Percentiles rank a stretch among this genome's conserved stretches.
These are phyloP conservation scores for Saturnia pavonia DNA, from an alignment of 2,888 invertebrate genomes.

Conservation along the genomic window DNA sequence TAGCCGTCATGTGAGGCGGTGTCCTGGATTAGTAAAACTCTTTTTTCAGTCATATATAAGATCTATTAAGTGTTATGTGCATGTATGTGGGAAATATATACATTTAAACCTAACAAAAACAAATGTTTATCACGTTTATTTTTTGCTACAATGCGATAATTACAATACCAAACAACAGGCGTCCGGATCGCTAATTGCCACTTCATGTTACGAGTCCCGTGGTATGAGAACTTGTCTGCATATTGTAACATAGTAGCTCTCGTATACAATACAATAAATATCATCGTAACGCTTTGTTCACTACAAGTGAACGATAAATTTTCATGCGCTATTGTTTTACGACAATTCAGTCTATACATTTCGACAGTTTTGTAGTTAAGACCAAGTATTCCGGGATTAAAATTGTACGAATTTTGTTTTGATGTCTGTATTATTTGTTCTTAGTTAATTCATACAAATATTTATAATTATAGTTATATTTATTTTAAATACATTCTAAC, in stretches of 20 bases:
- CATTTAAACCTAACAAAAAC: neutral
- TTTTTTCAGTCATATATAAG: no score
- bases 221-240: neutral
- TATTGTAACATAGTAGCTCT: neutral
- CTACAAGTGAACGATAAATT: neutral
- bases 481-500: no score
- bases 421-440: no score
- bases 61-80: neutral
- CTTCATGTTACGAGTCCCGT: neutral
- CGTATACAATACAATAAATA: neutral
- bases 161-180: neutral
- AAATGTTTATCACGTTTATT: neutral
- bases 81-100: neutral
- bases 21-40: no score
- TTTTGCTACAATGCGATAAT: constrained; percentile 2
- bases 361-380: neutral
- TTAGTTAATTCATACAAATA: no score
- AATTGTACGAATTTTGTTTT: no score
- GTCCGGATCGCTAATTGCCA: constrained; percentile 8
- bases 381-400: neutral
- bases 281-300: neutral
- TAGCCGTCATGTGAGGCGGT: no score
- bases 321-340: neutral
- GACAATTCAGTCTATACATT: neutral
- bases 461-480: no score